Conservation (phyloP, 30 jellyfish, hydroid and myxozoan species). For the Morbakka virulenta region DNA sequence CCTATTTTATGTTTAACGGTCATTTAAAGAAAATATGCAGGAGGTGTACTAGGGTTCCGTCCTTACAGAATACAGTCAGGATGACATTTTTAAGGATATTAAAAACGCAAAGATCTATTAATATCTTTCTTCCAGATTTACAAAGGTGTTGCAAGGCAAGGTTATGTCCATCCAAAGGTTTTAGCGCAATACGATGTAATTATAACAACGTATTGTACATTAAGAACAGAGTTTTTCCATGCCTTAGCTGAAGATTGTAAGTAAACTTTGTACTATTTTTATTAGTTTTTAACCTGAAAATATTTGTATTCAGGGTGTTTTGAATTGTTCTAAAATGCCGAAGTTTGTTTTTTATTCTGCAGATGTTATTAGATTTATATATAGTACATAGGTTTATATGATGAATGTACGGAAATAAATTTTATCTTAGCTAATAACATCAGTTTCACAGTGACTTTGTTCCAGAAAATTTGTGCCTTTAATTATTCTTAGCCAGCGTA, state of each 20-base stretch:
- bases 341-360: not conserved
- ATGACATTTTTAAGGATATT: not conserved
- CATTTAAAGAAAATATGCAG: too few relatives aligned
- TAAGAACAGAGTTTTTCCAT: conserved; percentile 70
- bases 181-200: conserved; percentile 84
- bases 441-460: too few relatives aligned
- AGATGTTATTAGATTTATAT: too few relatives aligned
- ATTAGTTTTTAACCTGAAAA: not conserved
- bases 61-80: not conserved
- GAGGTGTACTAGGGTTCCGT: too few relatives aligned
- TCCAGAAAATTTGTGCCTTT: too few relatives aligned
- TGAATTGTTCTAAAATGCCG: not conserved
- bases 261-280: not conserved
- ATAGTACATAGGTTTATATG: too few relatives aligned
- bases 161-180: conserved; percentile 73
- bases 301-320: not conserved
- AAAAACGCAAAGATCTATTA: not conserved
- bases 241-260: conserved; percentile 81
- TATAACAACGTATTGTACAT: conserved; percentile 71
- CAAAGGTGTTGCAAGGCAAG: conserved; percentile 71
- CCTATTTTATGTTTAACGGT: too few relatives aligned
- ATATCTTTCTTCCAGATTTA: conserved; percentile 53
- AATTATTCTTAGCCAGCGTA: too few relatives aligned
- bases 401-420: too few relatives aligned
- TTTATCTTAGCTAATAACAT: too few relatives aligned